Evolutionary conservation across 1,140 invertebrate species (phyloP).

Genomic region (Proctacanthus coquilletti): DNA sequence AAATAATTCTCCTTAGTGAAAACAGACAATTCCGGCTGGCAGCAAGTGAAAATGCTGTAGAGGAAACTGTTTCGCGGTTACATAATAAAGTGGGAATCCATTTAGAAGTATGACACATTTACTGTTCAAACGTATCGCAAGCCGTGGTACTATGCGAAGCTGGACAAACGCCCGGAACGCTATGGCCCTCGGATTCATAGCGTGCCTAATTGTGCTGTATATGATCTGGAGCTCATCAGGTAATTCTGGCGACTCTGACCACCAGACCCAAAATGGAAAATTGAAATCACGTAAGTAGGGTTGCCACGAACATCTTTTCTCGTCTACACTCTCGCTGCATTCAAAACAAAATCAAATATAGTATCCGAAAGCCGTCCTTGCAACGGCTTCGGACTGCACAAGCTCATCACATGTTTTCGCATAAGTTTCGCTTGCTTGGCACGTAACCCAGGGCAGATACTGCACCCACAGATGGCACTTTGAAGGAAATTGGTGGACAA

Average conservation of each 20-base stretch:
- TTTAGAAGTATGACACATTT: not conserved
- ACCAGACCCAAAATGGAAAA: no score
- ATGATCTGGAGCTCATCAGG: conserved; percentile 2
- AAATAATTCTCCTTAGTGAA: no score
- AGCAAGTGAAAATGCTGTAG: no score
- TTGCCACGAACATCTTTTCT: conserved; percentile 1
- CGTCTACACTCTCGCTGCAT: not conserved
- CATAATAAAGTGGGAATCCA: no score
- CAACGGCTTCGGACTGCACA: not conserved
- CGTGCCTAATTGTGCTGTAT: not conserved
- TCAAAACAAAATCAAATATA: not conserved
- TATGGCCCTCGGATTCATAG: not conserved
- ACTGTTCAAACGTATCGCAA: not conserved
- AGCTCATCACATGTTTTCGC: no score
- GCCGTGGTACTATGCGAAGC: not conserved
- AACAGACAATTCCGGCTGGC: no score
- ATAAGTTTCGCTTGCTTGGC: no score
- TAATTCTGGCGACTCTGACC: no score
- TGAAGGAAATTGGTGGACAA: not conserved
- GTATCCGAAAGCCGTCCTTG: not conserved
- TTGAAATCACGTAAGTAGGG: conserved; percentile 3
- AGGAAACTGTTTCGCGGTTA: no score
- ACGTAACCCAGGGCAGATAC: no score
- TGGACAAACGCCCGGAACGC: not conserved
- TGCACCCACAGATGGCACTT: no score